These are phyloP conservation scores for Girardinichthys multiradiatus DNA, from an alignment of 2,113 vertebrate genomes.

Conservation along the genomic window DNA sequence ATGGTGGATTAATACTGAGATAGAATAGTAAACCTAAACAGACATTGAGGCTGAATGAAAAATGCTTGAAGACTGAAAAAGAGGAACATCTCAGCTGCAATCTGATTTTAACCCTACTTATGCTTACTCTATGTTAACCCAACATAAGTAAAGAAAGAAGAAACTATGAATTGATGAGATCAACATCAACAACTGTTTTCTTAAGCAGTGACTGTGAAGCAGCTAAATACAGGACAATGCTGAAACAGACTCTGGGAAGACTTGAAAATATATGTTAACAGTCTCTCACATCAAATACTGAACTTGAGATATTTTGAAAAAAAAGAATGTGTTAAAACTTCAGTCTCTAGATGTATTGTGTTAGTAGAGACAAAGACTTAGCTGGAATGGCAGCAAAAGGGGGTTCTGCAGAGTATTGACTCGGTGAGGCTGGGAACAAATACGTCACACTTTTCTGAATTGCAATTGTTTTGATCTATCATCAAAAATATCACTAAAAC, in stretches of 20 bases:
- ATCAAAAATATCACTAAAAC: not conserved
- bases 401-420: not conserved
- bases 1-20: not conserved
- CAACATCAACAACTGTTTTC: too few relatives aligned
- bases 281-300: not conserved
- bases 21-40: not conserved
- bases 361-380: not conserved
- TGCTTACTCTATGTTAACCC: not conserved
- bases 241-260: not conserved
- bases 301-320: not conserved
- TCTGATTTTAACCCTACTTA: not conserved
- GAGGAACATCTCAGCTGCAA: not conserved
- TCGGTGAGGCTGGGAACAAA: not conserved
- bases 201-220: not conserved
- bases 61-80: not conserved
- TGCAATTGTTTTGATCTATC: not conserved
- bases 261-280: not conserved
- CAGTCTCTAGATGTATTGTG: too few relatives aligned
- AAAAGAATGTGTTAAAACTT: too few relatives aligned
- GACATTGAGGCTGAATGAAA: not conserved
- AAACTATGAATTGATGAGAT: not conserved
- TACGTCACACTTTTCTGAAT: not conserved
- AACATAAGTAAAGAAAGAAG: not conserved
- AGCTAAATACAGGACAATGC: not conserved
- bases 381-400: not conserved